These are phyloP conservation scores for Elysia chlorotica DNA, from an alignment of 1,140 invertebrate genomes.

Conservation along the genomic window DNA sequence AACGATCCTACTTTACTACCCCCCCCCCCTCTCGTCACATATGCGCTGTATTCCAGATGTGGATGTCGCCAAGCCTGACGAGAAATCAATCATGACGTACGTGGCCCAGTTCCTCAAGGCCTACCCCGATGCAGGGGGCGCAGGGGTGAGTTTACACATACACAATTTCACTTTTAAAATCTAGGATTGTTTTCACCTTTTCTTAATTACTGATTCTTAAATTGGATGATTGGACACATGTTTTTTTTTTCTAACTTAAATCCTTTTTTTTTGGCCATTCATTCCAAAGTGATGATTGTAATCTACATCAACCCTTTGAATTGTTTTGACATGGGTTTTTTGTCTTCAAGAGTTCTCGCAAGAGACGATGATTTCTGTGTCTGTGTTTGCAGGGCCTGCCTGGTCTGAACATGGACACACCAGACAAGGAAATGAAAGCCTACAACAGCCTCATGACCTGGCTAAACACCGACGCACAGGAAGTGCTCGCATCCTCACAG, in stretches of 20 bases:
- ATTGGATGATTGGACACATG: not conserved
- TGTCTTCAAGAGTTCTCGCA: no score
- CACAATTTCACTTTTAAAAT: no score
- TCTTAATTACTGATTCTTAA: not conserved
- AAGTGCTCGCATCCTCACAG: conserved; percentile 45
- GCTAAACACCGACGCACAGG: conserved; percentile 66
- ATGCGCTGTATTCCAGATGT: conserved; percentile 84
- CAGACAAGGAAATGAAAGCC: conserved; percentile 78
- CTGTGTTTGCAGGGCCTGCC: conserved; percentile 19
- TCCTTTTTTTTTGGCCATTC: no score
- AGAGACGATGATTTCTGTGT: no score
- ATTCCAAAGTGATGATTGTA: no score
- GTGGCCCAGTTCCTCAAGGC: conserved; percentile 98
- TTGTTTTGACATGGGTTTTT: no score
- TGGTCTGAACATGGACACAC: conserved; percentile 64
- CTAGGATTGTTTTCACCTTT: no score
- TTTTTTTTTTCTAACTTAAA: no score
- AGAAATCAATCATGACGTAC: conserved; percentile 99
- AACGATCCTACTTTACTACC: no score
- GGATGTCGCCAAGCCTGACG: conserved; percentile 94
- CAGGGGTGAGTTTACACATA: conserved; percentile 27
- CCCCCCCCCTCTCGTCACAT: no score
- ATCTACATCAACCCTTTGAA: no score
- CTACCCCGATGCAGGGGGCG: conserved; percentile 68
- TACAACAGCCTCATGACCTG: conserved; percentile 80